Evolutionary conservation across 2,797 vertebrate genomes (phyloP).

Genomic region (Momotus momota): DNA sequence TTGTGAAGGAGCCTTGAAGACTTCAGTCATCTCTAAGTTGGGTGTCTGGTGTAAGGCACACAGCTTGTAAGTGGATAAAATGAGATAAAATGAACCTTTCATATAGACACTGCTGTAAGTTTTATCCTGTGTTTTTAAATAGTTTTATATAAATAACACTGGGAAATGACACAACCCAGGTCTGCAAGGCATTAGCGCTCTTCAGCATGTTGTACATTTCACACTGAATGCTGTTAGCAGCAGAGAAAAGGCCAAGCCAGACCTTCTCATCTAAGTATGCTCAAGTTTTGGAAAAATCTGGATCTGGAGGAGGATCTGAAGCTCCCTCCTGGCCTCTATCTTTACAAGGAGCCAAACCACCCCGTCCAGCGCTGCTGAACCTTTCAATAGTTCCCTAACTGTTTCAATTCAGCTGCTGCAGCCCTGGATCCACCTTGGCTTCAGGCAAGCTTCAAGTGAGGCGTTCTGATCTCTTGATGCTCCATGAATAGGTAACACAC

Average conservation of each 20-base stretch:
- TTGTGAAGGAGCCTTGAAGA: background rate
- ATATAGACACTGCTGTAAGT: background rate
- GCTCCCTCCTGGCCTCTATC: background rate
- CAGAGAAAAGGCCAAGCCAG: conserved; percentile 8
- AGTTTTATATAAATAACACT: conserved; percentile 17
- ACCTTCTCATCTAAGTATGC: background rate
- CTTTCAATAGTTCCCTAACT: background rate
- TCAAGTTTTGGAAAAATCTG: background rate
- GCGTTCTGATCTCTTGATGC: background rate
- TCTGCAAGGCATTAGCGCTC: conserved; percentile 46
- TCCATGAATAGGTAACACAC: background rate
- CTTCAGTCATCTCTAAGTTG: background rate
- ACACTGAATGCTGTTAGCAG: conserved; percentile 1
- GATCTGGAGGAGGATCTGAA: conserved; percentile 40
- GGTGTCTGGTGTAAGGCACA: background rate
- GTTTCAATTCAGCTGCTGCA: background rate
- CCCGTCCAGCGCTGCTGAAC: background rate
- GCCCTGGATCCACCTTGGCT: background rate
- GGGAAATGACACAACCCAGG: conserved; percentile 5
- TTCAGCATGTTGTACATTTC: background rate
- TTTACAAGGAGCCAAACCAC: background rate
- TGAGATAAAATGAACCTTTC: background rate
- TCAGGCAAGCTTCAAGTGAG: rapidly evolving
- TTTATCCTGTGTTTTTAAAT: conserved; percentile 19
- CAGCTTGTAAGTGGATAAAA: background rate